Evolutionary conservation across 2,797 vertebrate genomes (phyloP), one percentile per base, ranked within the genome.

Genomic region (Tokudaia tokunoshimensis): DNA sequence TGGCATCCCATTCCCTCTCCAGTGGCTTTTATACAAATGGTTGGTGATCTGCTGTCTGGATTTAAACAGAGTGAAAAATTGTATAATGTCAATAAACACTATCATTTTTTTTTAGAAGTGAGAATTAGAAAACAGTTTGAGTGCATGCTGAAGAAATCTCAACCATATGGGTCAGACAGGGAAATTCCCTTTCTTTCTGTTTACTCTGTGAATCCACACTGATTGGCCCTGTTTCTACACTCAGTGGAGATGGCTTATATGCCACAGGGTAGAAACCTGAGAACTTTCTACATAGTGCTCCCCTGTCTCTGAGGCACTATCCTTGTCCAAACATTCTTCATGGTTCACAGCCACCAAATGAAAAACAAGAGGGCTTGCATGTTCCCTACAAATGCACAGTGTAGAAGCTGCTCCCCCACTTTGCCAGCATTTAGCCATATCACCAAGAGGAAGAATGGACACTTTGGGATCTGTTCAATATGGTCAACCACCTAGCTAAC

Each of bases 121-220:
- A 70, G 44, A 67, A 79, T 81, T 85, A 63, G 59, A 94, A 70
- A 83, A 13, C 24, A 55, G 17, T 47, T 89, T 63, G 47, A 70
- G 26, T 44, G 15, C 20, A 50, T 70, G 47, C 34, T 3, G 11
- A 37, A 67, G 13, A 94, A 94, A 76, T 14, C 31, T 50, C 20
- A 90, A 15, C n/a, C 74, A 0, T 75, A 55, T 10, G 2, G 10
- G 63, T 75, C 41, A 75, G 44, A 82, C 5, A 74, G 65, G 75
- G 94, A 86, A 47, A 24, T 13, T 63, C 37, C 80, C 44, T 72
- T 89, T 83, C 52, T 75, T 95, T 85, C n/a, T 47, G 47, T 75
- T 89, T 88, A 75, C 52, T 74, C 65, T 84, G 7, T 94, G n/a
- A 94, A 34, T 75, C 15, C n/a, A 83, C 13, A 22, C 22, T 22